A percentile compares a stretch with the other conserved stretches of the same genome.
phyloP scores from a whole-genome alignment of 2,888 invertebrate genomes.

The Drosophila formosana region DNA sequence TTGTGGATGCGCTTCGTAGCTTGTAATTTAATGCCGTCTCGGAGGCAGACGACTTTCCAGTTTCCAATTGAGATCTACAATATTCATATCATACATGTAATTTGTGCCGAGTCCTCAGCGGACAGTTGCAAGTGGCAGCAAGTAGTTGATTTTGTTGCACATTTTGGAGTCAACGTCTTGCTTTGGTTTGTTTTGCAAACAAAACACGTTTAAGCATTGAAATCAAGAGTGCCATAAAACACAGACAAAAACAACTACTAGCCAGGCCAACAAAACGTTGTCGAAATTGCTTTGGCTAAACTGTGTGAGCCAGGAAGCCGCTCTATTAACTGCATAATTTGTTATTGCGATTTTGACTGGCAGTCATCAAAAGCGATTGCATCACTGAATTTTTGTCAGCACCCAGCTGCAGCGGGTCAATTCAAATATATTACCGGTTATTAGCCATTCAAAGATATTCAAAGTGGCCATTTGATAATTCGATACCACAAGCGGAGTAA shows the following conservation, averaged over 20 bases:
- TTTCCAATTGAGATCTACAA: constrained; percentile 15
- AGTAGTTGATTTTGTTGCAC: constrained; percentile 36
- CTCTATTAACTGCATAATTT: constrained; percentile 49
- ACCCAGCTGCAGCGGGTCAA: constrained; percentile 24
- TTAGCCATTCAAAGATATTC: constrained; percentile 10
- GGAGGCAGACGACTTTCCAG: constrained; percentile 61
- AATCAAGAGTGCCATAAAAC: constrained; percentile 65
- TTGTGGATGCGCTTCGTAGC: constrained; percentile 61
- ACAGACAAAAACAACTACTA: constrained; percentile 38
- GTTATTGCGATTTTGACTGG: constrained; percentile 50
- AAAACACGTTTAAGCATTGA: constrained; percentile 70
- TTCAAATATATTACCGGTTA: constrained; percentile 26
- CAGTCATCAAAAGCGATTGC: constrained; percentile 43
- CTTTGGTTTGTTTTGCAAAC: constrained; percentile 38
- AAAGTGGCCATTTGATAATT: constrained; percentile 27
- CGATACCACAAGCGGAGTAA: constrained; percentile 26
- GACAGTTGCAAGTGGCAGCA: constrained; percentile 32
- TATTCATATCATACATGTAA: constrained; percentile 4
- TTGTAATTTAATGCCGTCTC: constrained; percentile 66
- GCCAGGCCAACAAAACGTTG: constrained; percentile 38
- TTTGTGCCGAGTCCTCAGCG: constrained; percentile 4
- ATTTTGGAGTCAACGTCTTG: constrained; percentile 8
- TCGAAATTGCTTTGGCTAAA: constrained; percentile 59
- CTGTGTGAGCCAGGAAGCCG: constrained; percentile 65
- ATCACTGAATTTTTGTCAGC: constrained; percentile 25